Conservation (phyloP, 1,140 invertebrate genomes). For the Halictus rubicundus region DNA sequence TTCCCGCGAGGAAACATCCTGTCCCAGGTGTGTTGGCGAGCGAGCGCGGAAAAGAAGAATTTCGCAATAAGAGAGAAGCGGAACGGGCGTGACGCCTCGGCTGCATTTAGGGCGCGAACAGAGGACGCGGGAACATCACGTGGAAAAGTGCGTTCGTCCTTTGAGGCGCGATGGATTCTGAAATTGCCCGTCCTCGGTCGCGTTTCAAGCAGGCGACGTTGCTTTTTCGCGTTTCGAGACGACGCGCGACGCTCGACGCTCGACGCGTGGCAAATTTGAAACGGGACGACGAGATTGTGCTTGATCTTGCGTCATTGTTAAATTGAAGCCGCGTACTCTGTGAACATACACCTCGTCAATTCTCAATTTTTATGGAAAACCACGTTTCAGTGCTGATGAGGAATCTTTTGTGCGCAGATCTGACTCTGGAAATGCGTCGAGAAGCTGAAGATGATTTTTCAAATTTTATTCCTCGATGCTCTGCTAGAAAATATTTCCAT, state of each 20-base stretch:
- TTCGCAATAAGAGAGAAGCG: constrained; percentile 33
- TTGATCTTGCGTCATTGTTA: too few species aligned
- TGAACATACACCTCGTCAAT: too few species aligned
- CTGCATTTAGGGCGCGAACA: constrained; percentile 26
- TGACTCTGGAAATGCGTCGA: too few species aligned
- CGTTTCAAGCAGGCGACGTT: background rate
- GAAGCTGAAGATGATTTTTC: too few species aligned
- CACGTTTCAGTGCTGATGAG: too few species aligned
- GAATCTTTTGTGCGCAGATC: too few species aligned
- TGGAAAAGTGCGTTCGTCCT: constrained; percentile 15
- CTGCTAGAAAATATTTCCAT: too few species aligned
- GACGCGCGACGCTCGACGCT: too few species aligned
- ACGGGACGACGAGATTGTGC: background rate
- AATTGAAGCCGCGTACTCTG: too few species aligned
- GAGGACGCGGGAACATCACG: constrained; percentile 30
- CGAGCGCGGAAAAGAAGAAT: constrained; percentile 36
- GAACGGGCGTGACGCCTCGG: constrained; percentile 14
- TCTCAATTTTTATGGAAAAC: too few species aligned
- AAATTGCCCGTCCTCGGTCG: background rate
- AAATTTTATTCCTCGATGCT: too few species aligned
- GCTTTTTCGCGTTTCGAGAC: too few species aligned
- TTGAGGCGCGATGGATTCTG: background rate
- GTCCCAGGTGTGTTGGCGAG: background rate
- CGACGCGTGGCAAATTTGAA: background rate
- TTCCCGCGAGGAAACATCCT: constrained; percentile 10